Evolutionary conservation across 35 echinoderm and acorn worm species (phyloP).

Genomic region (Nesometra sesokonis): DNA sequence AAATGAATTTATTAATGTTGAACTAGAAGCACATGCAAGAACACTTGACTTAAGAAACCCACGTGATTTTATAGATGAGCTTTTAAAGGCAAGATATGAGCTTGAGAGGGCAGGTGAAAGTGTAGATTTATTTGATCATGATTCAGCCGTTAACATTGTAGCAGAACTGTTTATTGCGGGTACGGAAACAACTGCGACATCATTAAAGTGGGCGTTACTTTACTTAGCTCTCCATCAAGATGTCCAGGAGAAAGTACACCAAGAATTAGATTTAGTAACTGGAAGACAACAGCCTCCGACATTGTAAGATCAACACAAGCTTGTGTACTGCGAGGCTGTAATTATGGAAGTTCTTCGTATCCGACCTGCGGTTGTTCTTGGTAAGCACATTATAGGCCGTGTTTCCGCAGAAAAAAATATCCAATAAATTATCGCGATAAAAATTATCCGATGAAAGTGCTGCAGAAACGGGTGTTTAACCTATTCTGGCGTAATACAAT

Average conservation of each 20-base stretch:
- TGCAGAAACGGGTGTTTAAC: no score
- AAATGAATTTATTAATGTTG: background rate
- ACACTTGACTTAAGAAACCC: background rate
- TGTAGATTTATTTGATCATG: background rate
- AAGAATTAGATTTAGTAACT: conserved; percentile 42
- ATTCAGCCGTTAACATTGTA: background rate
- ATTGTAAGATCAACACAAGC: conserved; percentile 19
- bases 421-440: no score
- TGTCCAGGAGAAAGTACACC: conserved; percentile 31
- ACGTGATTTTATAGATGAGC: background rate
- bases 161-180: conserved; percentile 56
- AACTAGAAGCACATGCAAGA: background rate
- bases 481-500: no score
- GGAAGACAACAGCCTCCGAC: conserved; percentile 33
- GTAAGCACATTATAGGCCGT: background rate
- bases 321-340: conserved; percentile 37
- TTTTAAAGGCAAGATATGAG: background rate
- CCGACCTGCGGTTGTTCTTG: conserved; percentile 21
- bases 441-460: no score
- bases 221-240: conserved; percentile 46
- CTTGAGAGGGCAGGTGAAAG: background rate
- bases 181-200: conserved; percentile 66
- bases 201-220: conserved; percentile 45
- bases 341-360: conserved; percentile 34
- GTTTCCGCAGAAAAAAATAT: no score